Evolutionary conservation across 2,888 invertebrate genomes (phyloP).

Genomic region (Ophioninae sp.): DNA sequence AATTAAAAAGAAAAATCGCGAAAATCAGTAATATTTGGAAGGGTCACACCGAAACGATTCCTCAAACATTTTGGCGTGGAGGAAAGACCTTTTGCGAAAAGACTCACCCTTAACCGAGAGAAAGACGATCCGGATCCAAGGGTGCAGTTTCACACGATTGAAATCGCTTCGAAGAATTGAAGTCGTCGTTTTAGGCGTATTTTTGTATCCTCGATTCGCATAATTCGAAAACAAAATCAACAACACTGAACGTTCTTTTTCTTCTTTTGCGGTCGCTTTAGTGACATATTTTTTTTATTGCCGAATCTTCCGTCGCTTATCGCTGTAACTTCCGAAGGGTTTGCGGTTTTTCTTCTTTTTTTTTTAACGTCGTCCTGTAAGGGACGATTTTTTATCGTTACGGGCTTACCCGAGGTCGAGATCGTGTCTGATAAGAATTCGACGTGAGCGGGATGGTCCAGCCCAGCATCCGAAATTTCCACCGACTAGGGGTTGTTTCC

Average conservation of each 20-base stretch:
- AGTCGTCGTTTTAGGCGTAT: conserved; percentile 40
- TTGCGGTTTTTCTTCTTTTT: conserved; percentile 7
- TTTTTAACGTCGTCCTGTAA: conserved; percentile 19
- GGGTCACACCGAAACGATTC: no score
- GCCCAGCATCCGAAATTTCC: conserved; percentile 53
- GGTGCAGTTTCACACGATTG: conserved; percentile 17
- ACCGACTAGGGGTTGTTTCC: conserved; percentile 54
- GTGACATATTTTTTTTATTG: background rate
- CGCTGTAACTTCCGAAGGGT: background rate
- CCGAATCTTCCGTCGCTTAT: background rate
- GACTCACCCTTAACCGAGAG: conserved; percentile 40
- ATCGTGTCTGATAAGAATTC: conserved; percentile 66
- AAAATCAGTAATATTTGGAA: no score
- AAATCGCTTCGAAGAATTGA: conserved; percentile 9
- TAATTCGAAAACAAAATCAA: background rate
- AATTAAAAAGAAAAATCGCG: no score
- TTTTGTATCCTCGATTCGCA: conserved; percentile 5
- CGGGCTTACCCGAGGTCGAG: conserved; percentile 44
- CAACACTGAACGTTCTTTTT: background rate
- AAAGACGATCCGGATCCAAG: conserved; percentile 2
- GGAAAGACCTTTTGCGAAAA: background rate
- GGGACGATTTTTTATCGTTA: conserved; percentile 1
- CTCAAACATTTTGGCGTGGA: no score
- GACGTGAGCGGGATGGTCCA: conserved; percentile 53
- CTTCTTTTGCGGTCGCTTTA: background rate